Conservation (phyloP, 2,797 vertebrate genomes). For the Xiphophorus birchmanni region DNA sequence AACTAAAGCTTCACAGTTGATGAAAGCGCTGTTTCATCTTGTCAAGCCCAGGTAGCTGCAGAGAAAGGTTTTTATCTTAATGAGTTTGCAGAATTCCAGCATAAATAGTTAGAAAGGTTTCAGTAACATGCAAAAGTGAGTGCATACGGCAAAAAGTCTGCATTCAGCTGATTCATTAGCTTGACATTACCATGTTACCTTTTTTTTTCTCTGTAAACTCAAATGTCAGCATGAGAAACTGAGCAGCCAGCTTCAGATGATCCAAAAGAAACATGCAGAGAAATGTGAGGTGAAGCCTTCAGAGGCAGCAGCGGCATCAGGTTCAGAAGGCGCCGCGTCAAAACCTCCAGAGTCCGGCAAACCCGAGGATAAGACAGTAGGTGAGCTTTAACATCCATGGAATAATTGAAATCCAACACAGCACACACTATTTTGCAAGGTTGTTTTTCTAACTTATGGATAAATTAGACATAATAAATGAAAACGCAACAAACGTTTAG, state of each 20-base stretch:
- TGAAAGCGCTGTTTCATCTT: slow-evolving; percentile 36
- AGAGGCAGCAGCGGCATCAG: slow-evolving; percentile 33
- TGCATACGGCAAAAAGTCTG: background rate
- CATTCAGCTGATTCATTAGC: background rate
- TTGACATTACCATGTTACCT: background rate
- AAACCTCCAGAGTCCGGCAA: slow-evolving; percentile 80
- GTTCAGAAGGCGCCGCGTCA: slow-evolving; percentile 51
- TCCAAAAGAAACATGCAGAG: slow-evolving; percentile 82
- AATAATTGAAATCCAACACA: background rate
- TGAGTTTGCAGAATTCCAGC: slow-evolving; percentile 8
- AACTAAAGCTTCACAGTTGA: slow-evolving; percentile 25
- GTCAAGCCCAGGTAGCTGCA: slow-evolving; percentile 26
- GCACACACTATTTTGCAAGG: background rate
- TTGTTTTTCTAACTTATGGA: background rate
- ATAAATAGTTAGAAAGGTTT: slow-evolving; percentile 6
- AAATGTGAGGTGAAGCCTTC: slow-evolving; percentile 63
- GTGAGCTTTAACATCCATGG: slow-evolving; percentile 69
- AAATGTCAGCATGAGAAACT: slow-evolving; percentile 91
- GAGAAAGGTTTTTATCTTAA: slow-evolving; percentile 17
- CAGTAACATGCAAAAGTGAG: background rate
- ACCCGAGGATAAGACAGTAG: slow-evolving; percentile 86
- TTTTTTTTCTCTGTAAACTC: slow-evolving; percentile 5
- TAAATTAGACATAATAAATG: background rate
- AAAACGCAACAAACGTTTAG: background rate
- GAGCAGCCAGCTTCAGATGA: slow-evolving; percentile 93